phyloP scores from a whole-genome alignment of 2,113 vertebrate species.

The Neofelis nebulosa region DNA sequence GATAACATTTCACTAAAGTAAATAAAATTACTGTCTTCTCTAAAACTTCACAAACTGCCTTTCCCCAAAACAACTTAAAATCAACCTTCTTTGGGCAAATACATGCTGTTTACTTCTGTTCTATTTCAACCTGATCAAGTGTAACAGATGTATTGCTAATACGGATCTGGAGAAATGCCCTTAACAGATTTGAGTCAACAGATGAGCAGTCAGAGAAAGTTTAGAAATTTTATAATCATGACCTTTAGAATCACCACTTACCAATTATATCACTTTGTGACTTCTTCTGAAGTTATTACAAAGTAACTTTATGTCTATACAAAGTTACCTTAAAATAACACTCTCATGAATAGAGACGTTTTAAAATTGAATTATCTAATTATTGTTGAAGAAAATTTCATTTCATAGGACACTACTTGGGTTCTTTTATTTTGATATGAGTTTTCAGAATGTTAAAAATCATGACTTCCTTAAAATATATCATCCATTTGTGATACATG shows the following conservation, averaged over 20 bases:
- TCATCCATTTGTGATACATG: background rate
- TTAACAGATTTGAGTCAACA: slow-evolving; percentile 55
- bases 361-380: background rate
- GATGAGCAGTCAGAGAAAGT: slow-evolving; percentile 60
- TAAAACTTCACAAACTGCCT: slow-evolving; percentile 2
- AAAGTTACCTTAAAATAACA: background rate
- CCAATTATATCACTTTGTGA: slow-evolving; percentile 1
- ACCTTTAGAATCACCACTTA: slow-evolving; percentile 58
- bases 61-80: slow-evolving; percentile 43
- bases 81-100: slow-evolving; percentile 43
- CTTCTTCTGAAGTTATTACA: slow-evolving; percentile 12
- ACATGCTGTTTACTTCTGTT: slow-evolving; percentile 36
- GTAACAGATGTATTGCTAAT: slow-evolving; percentile 64
- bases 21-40: background rate
- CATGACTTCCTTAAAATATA: background rate
- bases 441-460: slow-evolving; percentile 14
- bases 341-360: background rate
- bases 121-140: slow-evolving; percentile 40
- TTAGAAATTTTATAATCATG: slow-evolving; percentile 54
- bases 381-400: background rate
- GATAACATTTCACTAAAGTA: background rate
- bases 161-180: slow-evolving; percentile 47
- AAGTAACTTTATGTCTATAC: background rate
- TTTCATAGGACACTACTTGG: background rate
- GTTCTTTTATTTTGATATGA: background rate